Conservation (phyloP, 1,140 invertebrate species). For the Drosophila willistoni region DNA sequence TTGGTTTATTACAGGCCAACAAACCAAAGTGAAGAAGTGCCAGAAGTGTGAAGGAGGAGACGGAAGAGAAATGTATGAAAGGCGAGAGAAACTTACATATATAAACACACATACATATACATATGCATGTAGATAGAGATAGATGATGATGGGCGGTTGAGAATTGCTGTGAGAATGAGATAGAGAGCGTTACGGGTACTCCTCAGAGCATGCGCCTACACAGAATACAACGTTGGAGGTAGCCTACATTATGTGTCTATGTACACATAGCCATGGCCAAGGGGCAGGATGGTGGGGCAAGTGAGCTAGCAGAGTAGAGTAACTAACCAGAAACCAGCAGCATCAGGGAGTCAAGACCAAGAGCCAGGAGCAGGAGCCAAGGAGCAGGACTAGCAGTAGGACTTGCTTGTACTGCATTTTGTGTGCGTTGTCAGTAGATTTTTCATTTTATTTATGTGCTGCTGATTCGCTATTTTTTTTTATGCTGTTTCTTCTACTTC, state of each 20-base stretch:
- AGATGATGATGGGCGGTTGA: constrained; percentile 7
- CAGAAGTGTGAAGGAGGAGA: not conserved
- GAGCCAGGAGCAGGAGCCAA: constrained; percentile 72
- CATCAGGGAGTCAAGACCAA: constrained; percentile 54
- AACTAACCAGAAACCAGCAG: constrained; percentile 8
- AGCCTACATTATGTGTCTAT: constrained; percentile 80
- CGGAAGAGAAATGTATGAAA: not conserved
- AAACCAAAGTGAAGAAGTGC: constrained; percentile 2
- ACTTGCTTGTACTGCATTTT: constrained; percentile 69
- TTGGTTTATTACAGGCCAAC: constrained; percentile 66
- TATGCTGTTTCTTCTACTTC: constrained; percentile 20
- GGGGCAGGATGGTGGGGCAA: not conserved
- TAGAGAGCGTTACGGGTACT: constrained; percentile 46
- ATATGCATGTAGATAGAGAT: constrained; percentile 2
- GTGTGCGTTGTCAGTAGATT: constrained; percentile 73
- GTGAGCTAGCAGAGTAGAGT: not conserved
- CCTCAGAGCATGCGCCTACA: constrained; percentile 46
- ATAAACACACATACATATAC: not conserved
- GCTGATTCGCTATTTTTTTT: constrained; percentile 47
- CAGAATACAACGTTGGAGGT: constrained; percentile 33
- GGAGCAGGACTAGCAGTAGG: constrained; percentile 61
- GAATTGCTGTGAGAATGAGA: constrained; percentile 48
- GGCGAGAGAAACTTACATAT: not conserved
- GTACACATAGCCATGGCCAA: not conserved
- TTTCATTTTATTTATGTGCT: constrained; percentile 82